Evolutionary conservation across 2,113 vertebrate species (phyloP), one percentile per base, ranked within the genome.

Genomic region (Scomber scombrus): DNA sequence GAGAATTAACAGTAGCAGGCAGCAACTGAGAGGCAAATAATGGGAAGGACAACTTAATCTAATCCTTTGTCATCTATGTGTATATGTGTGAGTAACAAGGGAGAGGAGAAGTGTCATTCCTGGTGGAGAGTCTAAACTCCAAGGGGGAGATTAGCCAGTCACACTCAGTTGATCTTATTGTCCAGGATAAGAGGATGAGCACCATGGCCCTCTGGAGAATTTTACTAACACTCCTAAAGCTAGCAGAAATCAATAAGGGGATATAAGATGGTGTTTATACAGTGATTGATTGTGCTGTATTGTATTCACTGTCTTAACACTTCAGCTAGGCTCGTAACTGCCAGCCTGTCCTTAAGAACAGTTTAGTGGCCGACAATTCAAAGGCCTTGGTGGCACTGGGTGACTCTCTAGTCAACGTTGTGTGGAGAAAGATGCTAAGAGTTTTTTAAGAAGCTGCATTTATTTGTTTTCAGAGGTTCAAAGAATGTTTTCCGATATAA

Each of bases 121-220:
- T 91, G 67, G 74, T 82, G 74, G 63, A 82, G 84, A 79, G 86
- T 89, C 88, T 79, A 78, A 69, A 62, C 87, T 85, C 83, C 68
- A 55, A 80, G 75, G 60, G 57, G 75, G 75, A 91, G 91, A 91
- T 93, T 91, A 91, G 76, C 78, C 84, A 84, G 89, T 90, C 90
- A 88, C 88, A 88, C 79, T 78, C 81, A 89, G 87, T 86, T 87
- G 86, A 92, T 91, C 88, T 86, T 86, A 91, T 92, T 92, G 91
- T 91, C 89, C 91, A 65, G 88, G 90, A 90, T 93, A 90, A 91
- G 84, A 91, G 88, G 90, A 90, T 86, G 87, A 88, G 85, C 77
- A 40, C 61, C 79, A 61, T 26, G 29, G 85, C 64, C 70, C 89
- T 89, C 83, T 78, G 74, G 88, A 84, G 89, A 92, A 81, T 90